These are phyloP conservation scores for Malthinus flaveolus DNA, from an alignment of 2,888 invertebrate species.

Conservation along the genomic window DNA sequence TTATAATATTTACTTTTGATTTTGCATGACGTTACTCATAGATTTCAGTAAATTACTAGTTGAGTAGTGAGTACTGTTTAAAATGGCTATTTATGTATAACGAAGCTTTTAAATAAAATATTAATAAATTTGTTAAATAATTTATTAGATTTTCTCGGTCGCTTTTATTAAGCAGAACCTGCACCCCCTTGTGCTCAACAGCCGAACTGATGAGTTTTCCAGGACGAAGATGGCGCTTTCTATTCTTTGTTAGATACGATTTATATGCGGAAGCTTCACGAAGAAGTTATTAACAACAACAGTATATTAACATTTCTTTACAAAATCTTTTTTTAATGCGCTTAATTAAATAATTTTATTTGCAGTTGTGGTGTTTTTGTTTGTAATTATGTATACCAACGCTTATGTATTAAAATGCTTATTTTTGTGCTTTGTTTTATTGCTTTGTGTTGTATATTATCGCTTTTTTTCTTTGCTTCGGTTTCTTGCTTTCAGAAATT, in stretches of 20 bases:
- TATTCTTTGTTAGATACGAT: constrained; percentile 11
- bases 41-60: not conserved
- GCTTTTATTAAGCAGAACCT: constrained; percentile 26
- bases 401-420: too few species aligned
- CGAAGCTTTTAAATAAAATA: constrained; percentile 8
- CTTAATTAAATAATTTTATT: too few species aligned
- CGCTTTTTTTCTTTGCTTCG: too few species aligned
- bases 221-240: constrained; percentile 26
- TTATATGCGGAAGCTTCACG: not conserved
- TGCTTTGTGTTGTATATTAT: too few species aligned
- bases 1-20: too few species aligned
- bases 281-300: too few species aligned
- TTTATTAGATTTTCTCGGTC: constrained; percentile 19
- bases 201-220: constrained; percentile 23
- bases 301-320: too few species aligned
- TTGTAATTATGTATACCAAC: too few species aligned
- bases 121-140: constrained; percentile 18
- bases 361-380: too few species aligned
- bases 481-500: too few species aligned
- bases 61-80: not conserved
- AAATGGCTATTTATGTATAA: constrained; percentile 1
- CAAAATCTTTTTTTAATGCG: too few species aligned
- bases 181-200: constrained; percentile 24
- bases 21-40: not conserved
- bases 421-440: too few species aligned